Percentiles rank a stretch among this genome's conserved stretches.
Conservation (phyloP, 2,113 vertebrate genomes). For the Asarcornis scutulata region DNA sequence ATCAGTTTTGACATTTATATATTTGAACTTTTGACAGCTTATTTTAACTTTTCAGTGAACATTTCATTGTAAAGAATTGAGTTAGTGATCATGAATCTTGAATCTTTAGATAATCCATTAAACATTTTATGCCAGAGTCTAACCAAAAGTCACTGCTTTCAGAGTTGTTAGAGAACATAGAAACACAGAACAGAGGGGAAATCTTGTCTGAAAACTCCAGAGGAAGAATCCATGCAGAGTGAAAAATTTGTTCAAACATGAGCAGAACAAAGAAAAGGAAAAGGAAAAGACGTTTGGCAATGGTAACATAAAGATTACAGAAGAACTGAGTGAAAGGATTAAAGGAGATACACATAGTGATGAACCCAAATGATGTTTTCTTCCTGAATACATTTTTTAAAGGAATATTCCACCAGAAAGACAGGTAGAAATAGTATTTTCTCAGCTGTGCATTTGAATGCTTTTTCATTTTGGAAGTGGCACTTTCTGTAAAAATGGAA, state of each 20-base stretch:
- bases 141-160: neutral
- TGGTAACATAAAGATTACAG: fast-evolving
- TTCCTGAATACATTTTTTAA: neutral
- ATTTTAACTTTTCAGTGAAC: neutral
- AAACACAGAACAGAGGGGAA: neutral
- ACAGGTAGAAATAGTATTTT: neutral
- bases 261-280: neutral
- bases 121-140: neutral
- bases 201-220: neutral
- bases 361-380: neutral
- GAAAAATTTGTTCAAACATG: neutral
- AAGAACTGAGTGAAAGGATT: neutral
- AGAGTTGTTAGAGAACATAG: neutral
- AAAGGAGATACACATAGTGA: neutral
- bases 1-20: neutral
- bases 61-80: neutral
- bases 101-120: neutral
- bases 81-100: neutral
- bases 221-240: neutral
- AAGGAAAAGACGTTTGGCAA: neutral
- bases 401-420: neutral
- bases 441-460: neutral
- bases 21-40: neutral
- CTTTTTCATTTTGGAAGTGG: neutral
- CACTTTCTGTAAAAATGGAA: neutral